Evolutionary conservation across 1,140 invertebrate genomes (phyloP).

Genomic region (Hyles euphorbiae): DNA sequence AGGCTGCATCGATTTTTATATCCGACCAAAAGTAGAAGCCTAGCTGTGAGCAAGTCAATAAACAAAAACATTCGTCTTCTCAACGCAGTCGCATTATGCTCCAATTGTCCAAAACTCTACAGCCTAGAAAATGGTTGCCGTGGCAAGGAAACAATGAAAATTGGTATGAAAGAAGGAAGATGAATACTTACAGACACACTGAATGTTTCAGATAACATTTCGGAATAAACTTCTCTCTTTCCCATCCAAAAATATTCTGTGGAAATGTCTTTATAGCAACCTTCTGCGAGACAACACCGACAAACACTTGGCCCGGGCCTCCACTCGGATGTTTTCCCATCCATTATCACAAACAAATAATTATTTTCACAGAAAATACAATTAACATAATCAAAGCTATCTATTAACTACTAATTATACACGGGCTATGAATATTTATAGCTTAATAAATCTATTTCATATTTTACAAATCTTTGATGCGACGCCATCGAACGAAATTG

Average conservation of each 20-base stretch:
- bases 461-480: neutral
- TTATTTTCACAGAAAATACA: conserved; percentile 42
- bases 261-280: conserved; percentile 67
- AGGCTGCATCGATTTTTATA: conserved; percentile 18
- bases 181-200: conserved; percentile 43
- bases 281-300: conserved; percentile 61
- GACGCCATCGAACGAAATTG: conserved; percentile 23
- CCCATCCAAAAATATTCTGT: conserved; percentile 72
- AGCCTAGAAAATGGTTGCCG: conserved; percentile 25
- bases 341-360: conserved; percentile 44
- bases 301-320: conserved; percentile 60
- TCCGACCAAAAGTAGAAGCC: conserved; percentile 16
- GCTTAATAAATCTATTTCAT: too few relatives aligned
- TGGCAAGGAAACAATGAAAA: conserved; percentile 11
- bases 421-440: neutral
- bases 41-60: neutral
- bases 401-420: conserved; percentile 25
- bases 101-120: conserved; percentile 10
- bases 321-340: conserved; percentile 53
- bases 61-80: conserved; percentile 5
- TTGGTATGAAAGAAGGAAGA: neutral
- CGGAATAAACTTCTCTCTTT: conserved; percentile 60
- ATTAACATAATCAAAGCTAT: conserved; percentile 33
- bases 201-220: conserved; percentile 57
- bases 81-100: conserved; percentile 17